Evolutionary conservation across 2,888 invertebrate genomes (phyloP), one percentile per base, ranked within the genome.

Genomic region (Aelia acuminata): DNA sequence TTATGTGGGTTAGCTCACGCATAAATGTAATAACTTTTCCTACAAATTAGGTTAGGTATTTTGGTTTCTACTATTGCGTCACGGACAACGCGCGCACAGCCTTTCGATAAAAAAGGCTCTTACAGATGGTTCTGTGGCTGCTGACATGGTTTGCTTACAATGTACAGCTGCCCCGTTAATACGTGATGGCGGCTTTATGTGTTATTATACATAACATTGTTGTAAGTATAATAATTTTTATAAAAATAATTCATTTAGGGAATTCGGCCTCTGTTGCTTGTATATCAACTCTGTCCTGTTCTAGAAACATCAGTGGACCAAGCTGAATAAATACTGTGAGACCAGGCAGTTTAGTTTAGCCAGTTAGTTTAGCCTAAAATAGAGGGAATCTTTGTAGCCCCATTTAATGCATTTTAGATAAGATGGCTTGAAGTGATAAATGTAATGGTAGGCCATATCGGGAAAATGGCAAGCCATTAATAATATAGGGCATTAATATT

Each of bases 1-100:
- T 70, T 20, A 70, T 35, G 22, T 43, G 43, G 43, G 43, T 80
- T 80, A 80, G n/a, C 10, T 70, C 31, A 31, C 31, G 18, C 31
- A 70, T 11, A 43, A 43, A n/a, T 10, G 80, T 80, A 47, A 31
- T 22, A 47, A 43, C 5, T 43, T 35, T 15, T 8, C n/a, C 11
- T 80, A 80, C 80, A 43, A 43, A 43, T 80, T 80, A 80, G 80
- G 80, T n/a, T 43, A 80, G 80, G 80, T 11, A 80, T 80, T 80
- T 70, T 80, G 80, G 43, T 47, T 47, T 80, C 43, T n/a, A 39
- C 43, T 47, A 80, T 80, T 80, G n/a, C 80, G 43, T n/a, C 80
- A 80, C 0, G 1, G 43, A 13, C n/a, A 22, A 39, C 15, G 22
- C 0, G 11, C 43, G 22, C 43, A 43, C 43, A 43, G 20, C 11